Evolutionary conservation across 2,888 invertebrate species (phyloP).

Genomic region (Sacculina carcini): DNA sequence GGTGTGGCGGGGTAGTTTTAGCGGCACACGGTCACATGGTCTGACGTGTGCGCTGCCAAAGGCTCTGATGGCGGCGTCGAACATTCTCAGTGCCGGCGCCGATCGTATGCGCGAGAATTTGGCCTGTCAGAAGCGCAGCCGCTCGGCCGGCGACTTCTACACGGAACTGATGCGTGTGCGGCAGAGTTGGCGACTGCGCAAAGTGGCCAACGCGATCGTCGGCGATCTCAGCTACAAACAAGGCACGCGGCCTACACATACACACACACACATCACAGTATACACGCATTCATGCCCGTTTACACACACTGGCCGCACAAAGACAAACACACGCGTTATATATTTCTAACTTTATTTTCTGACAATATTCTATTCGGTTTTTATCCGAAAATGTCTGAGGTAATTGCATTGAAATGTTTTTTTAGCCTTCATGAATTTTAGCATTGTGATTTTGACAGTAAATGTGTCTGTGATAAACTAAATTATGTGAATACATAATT

Average conservation of each 20-base stretch:
- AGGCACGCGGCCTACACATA: constrained; percentile 19
- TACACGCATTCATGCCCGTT: background rate
- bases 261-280: background rate
- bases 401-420: too few species aligned
- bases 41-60: too few species aligned
- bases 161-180: constrained; percentile 61
- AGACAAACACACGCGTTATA: background rate
- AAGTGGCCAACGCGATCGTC: constrained; percentile 77
- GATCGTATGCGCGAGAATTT: background rate
- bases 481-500: too few species aligned
- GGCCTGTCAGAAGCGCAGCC: background rate
- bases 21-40: too few species aligned
- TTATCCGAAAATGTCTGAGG: background rate
- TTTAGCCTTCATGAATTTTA: too few species aligned
- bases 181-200: constrained; percentile 87
- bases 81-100: background rate
- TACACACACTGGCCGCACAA: background rate
- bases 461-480: too few species aligned
- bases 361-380: background rate
- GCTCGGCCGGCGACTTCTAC: constrained; percentile 44
- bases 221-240: constrained; percentile 65
- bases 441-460: too few species aligned
- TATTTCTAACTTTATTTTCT: background rate
- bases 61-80: background rate
- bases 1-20: too few species aligned